These are phyloP conservation scores for Bhutanitis thaidina DNA, from an alignment of 2,888 invertebrate genomes.

Conservation along the genomic window DNA sequence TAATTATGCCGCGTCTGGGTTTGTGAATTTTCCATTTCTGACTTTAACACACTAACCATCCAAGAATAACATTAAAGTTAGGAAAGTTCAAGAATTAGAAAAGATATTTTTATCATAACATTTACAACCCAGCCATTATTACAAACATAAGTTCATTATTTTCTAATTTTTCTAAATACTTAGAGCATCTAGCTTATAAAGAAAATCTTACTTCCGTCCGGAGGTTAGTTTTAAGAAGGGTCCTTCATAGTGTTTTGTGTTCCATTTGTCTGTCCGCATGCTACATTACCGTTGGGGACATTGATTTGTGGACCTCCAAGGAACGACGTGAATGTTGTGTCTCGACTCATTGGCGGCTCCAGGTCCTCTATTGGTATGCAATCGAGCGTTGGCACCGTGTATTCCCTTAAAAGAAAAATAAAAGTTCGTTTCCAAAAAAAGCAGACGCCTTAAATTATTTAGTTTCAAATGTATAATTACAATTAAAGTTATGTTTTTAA, in stretches of 20 bases:
- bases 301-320: constrained; percentile 62
- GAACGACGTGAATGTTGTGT: constrained; percentile 75
- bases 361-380: constrained; percentile 72
- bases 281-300: constrained; percentile 47
- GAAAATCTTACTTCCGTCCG: neutral
- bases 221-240: neutral
- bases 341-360: constrained; percentile 73
- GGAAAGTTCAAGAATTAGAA: too few species aligned
- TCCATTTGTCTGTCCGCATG: constrained; percentile 32
- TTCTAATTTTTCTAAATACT: too few species aligned
- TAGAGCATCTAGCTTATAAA: neutral
- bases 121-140: neutral
- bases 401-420: constrained; percentile 52
- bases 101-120: too few species aligned
- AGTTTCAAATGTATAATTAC: too few species aligned
- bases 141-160: too few species aligned
- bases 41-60: too few species aligned
- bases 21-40: too few species aligned
- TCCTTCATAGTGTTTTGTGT: constrained; percentile 16
- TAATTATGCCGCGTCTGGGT: too few species aligned
- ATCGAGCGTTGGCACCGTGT: constrained; percentile 70
- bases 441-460: too few species aligned
- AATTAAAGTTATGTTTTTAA: too few species aligned
- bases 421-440: neutral
- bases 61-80: too few species aligned